Evolutionary conservation across 35 echinoderm and acorn worm species (phyloP).

Genomic region (Patiria miniata): DNA sequence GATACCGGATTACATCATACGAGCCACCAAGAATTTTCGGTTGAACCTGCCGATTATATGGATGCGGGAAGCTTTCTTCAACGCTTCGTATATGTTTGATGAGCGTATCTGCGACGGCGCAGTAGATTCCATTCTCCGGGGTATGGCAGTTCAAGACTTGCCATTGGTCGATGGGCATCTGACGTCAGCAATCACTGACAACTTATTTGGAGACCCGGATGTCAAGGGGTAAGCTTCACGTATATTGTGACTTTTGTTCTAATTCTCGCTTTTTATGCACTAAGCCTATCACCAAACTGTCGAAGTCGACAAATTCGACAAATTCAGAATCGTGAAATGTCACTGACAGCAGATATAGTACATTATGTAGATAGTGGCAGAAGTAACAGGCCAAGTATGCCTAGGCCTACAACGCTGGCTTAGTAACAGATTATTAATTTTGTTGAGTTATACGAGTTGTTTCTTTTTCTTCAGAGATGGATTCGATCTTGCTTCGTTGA

Average conservation of each 20-base stretch:
- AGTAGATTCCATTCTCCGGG: conserved; percentile 70
- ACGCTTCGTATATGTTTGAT: conserved; percentile 74
- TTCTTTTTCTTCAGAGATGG: conserved; percentile 60
- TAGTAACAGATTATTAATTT: too few relatives aligned
- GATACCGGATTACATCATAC: conserved; percentile 37
- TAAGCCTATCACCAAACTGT: too few relatives aligned
- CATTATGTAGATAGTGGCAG: neutral
- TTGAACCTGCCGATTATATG: neutral
- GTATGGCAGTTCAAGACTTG: conserved; percentile 54
- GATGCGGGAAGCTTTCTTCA: conserved; percentile 73
- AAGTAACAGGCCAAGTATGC: too few relatives aligned
- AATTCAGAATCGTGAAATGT: neutral
- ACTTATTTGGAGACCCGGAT: conserved; percentile 70
- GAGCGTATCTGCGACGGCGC: conserved; percentile 62
- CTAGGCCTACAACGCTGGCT: too few relatives aligned
- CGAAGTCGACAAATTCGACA: neutral
- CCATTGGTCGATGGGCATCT: conserved; percentile 72
- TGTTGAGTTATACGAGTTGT: neutral
- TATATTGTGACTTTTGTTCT: neutral
- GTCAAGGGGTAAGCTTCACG: conserved; percentile 37
- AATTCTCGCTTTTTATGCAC: too few relatives aligned
- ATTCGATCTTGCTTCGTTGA: conserved; percentile 82
- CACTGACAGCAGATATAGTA: neutral
- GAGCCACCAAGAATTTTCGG: conserved; percentile 23
- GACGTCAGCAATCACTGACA: conserved; percentile 27